A percentile compares a stretch with the other conserved stretches of the same genome.
These are phyloP conservation scores for Chroicocephalus ridibundus DNA, from an alignment of 2,113 vertebrate genomes.

Conservation along the genomic window DNA sequence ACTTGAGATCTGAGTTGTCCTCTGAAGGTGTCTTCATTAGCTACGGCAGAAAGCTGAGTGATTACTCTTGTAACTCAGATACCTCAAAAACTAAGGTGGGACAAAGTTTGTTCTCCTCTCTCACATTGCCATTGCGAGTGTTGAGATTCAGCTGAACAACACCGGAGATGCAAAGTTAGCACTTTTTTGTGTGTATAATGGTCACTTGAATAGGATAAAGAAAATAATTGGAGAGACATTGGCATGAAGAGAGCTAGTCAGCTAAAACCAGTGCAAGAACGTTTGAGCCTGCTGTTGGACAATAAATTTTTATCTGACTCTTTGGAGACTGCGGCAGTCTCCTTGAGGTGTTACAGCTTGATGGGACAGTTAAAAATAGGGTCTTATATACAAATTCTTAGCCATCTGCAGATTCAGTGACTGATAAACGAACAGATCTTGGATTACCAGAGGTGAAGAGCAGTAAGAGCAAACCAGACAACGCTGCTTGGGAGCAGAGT, in stretches of 20 bases:
- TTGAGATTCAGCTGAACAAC: not conserved
- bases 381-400: not conserved
- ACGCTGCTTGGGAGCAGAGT: not conserved
- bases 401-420: not conserved
- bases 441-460: not conserved
- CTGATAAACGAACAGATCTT: not conserved
- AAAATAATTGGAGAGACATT: not conserved
- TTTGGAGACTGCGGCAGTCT: not conserved
- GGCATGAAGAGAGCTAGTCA: not conserved
- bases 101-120: not conserved
- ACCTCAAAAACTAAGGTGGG: not conserved
- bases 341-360: not conserved
- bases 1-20: not conserved
- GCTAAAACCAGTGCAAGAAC: not conserved
- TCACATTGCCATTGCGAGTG: rapidly evolving
- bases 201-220: not conserved
- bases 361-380: not conserved
- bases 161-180: not conserved
- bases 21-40: not conserved
- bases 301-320: not conserved
- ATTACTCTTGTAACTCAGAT: not conserved
- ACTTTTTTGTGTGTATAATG: not conserved
- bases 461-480: not conserved
- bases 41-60: not conserved
- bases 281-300: not conserved